Base-by-base conservation (phyloP, 2,113 vertebrate genomes). In the Reinhardtius hippoglossoides region DNA sequence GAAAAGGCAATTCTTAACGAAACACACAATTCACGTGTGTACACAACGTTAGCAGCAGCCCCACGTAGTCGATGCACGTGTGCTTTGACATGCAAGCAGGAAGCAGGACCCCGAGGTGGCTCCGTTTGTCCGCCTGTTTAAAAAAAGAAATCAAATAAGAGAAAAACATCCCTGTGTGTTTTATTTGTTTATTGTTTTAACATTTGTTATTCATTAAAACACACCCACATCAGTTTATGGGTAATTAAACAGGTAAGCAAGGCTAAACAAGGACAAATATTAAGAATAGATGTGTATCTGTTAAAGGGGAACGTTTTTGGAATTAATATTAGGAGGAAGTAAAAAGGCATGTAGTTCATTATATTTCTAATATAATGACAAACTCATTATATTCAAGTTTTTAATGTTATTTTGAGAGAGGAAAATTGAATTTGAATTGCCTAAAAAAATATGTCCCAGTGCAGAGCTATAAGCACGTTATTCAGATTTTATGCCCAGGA, bases 31-130 rank as follows among this genome's bases (percentile, higher is more conserved):
- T 23, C 5, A 4, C 24, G 61, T 2, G 0, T 16, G 16, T 23
- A 58, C 23, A 20, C 52, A 18, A 21, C 16, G 54, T 16, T 48
- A 27, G 26, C 37, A 26, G 35, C 12, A 5, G 9, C 5, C 9
- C 23, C 3, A 16, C n/a, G 23, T 14, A 58, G 67, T 2, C 50
- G 18, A 72, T 0, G 74, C 94, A 94, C 92, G 93, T 94, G 94
- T 89, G 2, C 68, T 55, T 58, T 83, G 82, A 86, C 88, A 50
- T 90, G 84, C 74, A 2, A 65, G 24, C 12, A 54, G 14, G 1
- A 5, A 46, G 1, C 0, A 80, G 80, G 87, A 89, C 91, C 88
- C 74, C 27, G 0, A 23, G 56, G 58, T 4, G 2, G 44, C 1
- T 31, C 78, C 35, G 13, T 13, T 16, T 40, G 3, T 59, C 8